These are phyloP conservation scores for Abramis brama DNA, from an alignment of 2,113 vertebrate species.

Conservation along the genomic window DNA sequence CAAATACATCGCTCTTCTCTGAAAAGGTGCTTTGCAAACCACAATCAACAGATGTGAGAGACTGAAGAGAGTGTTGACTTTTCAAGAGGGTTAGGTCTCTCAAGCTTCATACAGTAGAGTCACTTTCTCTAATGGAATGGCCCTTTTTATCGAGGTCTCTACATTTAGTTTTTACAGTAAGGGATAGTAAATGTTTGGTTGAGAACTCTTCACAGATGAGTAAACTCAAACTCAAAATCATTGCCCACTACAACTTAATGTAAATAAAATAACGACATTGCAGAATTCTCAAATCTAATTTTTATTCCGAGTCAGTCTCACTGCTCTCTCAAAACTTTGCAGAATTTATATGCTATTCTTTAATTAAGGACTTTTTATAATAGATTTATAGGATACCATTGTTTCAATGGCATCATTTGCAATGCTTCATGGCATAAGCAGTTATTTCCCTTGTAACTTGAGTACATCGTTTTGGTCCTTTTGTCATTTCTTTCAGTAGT, in stretches of 20 bases:
- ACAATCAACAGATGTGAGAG: neutral
- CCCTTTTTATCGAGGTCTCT: neutral
- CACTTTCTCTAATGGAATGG: neutral
- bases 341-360: neutral
- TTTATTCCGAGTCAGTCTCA: neutral
- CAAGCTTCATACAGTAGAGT: neutral
- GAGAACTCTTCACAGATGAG: constrained; percentile 1
- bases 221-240: neutral
- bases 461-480: neutral
- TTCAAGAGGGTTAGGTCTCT: neutral
- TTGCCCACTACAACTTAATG: neutral
- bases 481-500: neutral
- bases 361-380: neutral
- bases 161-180: neutral
- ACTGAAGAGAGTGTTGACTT: neutral
- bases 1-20: neutral
- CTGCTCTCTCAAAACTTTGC: neutral
- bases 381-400: neutral
- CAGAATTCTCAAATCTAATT: neutral
- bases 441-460: neutral
- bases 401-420: neutral
- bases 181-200: neutral
- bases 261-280: neutral
- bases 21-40: constrained; percentile 14
- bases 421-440: neutral